Base-by-base conservation (phyloP, 2,113 vertebrate genomes). In the Carassius gibelio region DNA sequence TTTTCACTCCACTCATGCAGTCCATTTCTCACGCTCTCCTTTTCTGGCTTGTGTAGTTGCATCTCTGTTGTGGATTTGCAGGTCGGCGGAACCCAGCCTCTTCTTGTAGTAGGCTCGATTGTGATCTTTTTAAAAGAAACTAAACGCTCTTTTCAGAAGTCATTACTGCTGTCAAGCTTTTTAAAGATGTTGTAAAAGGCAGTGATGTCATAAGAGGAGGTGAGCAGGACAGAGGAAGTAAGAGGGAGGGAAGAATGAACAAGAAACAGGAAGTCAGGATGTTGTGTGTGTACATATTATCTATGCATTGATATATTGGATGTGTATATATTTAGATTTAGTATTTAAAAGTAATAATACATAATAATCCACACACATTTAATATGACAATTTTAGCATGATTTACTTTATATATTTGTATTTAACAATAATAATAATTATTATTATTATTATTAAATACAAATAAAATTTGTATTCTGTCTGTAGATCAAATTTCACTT, bases 11-110 rank as follows among this genome's bases (percentile, higher is more conserved):
- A 48, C 48, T 61, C 81, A 69, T 61, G 8, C 23, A 55, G 50
- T 82, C 45, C 26, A 59, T 87, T 81, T 81, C 83, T 88, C 84
- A 84, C 85, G 55, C 80, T 75, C 61, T 78, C 69, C 83, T 83
- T 72, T 66, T 69, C 80, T 78, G 71, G 85, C 69, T 86, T 82
- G 62, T 34, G 57, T 66, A 52, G 30, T 81, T 21, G 48, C 59
- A 17, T 55, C 78, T 86, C 80, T 79, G 82, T 82, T 17, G 62
- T 71, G 42, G 42, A 72, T 82, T 85, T 5, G 48, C 34, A 13
- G 84, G 69, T 30, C 45, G 62, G 38, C 26, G 68, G 62, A 77
- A 72, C 84, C 57, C 57, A 45, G 19, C 75, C 81, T 21, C 34
- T 75, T 45, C 13, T 59, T 50, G 55, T 30, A 61, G 23, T 72